Evolutionary conservation across 2,113 vertebrate genomes (phyloP), one percentile per base, ranked within the genome.

Genomic region (Barnardius zonarius): DNA sequence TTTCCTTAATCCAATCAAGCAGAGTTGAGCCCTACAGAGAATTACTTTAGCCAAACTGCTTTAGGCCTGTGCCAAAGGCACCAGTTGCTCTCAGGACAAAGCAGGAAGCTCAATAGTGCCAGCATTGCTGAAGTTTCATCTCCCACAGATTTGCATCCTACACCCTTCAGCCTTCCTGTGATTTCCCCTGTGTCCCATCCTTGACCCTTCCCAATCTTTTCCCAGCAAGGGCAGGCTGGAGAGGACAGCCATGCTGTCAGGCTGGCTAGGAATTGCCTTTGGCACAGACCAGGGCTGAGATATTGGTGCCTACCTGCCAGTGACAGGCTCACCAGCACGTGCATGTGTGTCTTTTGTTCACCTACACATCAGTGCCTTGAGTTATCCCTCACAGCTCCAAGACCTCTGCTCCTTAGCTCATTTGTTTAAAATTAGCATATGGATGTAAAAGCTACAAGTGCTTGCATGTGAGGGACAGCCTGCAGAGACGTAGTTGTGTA

Each of bases 221-320:
- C 66, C 37, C 1, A 1, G 64, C 59, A 35, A 16, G 46, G 28
- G 51, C 43, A 41, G 51, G 24, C 10, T 7, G 44, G 51, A 59
- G 14, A 59, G 31, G 82, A 68, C 6, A 1, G 44, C 39, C 0
- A 1, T 49, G 80, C 35, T 2, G 1, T 37, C 2, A 5, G 31
- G 41, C 84, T 84, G 69, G 10, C 59, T 20, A 44, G 57, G 19
- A 61, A 11, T 57, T 25, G 51, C 64, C 68, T 17, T 46, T 39
- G 41, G 8, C 51, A 46, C 2, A 0, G 11, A 1, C 11, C 1
- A 0, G 37, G 41, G 10, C 28, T 6, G 1, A 54, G 35, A 18
- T n/a, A 3, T 30, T 27, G 33, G 52, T 64, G 70, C 41, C 30
- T 8, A 30, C 55, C 43, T 49, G 66, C 69, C 14, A 16, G 61